Evolutionary conservation across 53 echinoderm and acorn worm species (phyloP).

Genomic region (Echinarachnius parma): DNA sequence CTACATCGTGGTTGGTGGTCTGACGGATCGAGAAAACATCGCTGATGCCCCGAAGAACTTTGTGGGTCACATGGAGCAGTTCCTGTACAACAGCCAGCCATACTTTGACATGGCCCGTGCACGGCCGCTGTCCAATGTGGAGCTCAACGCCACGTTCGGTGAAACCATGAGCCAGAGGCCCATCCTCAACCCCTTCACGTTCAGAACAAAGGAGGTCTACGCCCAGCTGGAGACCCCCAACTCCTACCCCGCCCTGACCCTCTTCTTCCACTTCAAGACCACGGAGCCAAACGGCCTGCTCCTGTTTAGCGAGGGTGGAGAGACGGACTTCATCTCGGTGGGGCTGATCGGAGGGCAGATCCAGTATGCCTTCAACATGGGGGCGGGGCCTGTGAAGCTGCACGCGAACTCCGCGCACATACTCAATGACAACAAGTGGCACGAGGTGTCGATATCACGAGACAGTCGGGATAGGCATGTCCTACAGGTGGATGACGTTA

Average conservation of each 20-base stretch:
- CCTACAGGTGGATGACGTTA: conserved; percentile 80
- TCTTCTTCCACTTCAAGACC: conserved; percentile 95
- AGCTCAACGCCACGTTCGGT: conserved; percentile 69
- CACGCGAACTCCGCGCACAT: conserved; percentile 67
- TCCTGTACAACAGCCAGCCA: conserved; percentile 76
- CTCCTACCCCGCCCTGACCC: conserved; percentile 70
- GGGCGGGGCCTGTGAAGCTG: conserved; percentile 68
- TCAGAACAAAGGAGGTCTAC: conserved; percentile 70
- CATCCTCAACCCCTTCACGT: conserved; percentile 73
- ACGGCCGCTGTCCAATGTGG: conserved; percentile 40
- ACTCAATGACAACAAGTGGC: conserved; percentile 95
- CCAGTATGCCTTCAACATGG: conserved; percentile 82
- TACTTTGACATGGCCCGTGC: conserved; percentile 84
- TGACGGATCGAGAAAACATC: conserved; percentile 34
- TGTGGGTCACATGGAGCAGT: conserved; percentile 95
- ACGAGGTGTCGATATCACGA: conserved; percentile 86
- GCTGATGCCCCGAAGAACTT: conserved; percentile 52
- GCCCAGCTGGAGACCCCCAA: conserved; percentile 56
- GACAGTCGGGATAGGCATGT: conserved; percentile 77
- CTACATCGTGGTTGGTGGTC: conserved; percentile 72
- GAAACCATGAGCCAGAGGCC: conserved; percentile 68
- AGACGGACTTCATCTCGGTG: conserved; percentile 74
- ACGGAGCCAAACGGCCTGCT: conserved; percentile 83
- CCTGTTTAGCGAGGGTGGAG: conserved; percentile 67
- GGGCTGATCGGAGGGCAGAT: conserved; percentile 79